Base-by-base conservation (phyloP, 2,113 vertebrate genomes). In the Nestor notabilis region DNA sequence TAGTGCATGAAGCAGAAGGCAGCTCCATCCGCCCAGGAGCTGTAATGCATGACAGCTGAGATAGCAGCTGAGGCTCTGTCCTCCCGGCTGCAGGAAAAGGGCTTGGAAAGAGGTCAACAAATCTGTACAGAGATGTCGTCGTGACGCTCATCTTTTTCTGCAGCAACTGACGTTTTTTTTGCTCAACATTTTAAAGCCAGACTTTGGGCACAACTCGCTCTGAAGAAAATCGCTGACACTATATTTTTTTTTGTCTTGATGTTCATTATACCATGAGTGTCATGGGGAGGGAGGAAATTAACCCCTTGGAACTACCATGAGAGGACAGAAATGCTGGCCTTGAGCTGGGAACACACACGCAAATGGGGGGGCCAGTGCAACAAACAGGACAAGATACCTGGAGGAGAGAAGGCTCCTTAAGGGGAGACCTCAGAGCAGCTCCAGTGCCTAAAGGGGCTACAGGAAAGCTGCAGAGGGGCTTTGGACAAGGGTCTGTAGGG, bases 91-190 rank as follows among this genome's bases (percentile, higher is more conserved):
- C n/a, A 91, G 83, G 47, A 68, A 87, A 94, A 83, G 10, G 49
- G 44, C 21, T 46, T 68, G 24, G 75, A 87, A 93, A 96, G 78
- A 85, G 77, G 87, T 95, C 83, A 96, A n/a, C 9, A 47, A 50
- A 83, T 97, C 41, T 75, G 41, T 43, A 49, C 4, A 4, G 46
- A 47, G 74, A 87, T 5, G 3, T 53, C 4, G 0, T 61, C 4
- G 2, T 71, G 83, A 89, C 24, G 89, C 14, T 95, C 69, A 87
- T 85, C 52, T 50, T 64, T 77, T 89, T 35, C 2, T 21, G 28
- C 39, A 90, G 50, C 19, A 72, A 68, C n/a, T 43, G 21, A 63
- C 24, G 16, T 9, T 1, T 1, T 43, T 49, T 68, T 63, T 52
- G 0, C 20, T 53, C 19, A 75, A 25, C 6, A 19, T 63, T 93